Conservation (phyloP, 2,113 vertebrate genomes). For the Megaceryle maxima region DNA sequence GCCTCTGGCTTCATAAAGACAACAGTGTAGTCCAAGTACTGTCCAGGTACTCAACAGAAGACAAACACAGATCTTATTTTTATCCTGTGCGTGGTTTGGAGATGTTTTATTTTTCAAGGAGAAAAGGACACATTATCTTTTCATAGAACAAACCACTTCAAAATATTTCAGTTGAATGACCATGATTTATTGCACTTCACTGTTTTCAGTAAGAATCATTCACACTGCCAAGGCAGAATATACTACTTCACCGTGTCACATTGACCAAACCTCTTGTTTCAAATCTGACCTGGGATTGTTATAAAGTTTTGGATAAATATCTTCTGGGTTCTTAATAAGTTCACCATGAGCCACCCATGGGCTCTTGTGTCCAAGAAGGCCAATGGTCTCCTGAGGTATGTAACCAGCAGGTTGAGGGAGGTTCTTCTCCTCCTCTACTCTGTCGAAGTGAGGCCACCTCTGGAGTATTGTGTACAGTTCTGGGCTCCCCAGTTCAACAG, state of each 20-base stretch:
- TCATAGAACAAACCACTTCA: neutral
- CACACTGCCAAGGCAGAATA: neutral
- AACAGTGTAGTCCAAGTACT: accelerated
- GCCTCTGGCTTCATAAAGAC: neutral
- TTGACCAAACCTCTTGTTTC: neutral
- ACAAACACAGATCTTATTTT: neutral
- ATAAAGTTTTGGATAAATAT: neutral
- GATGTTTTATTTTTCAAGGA: neutral
- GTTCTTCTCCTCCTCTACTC: too few relatives aligned
- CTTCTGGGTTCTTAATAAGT: neutral
- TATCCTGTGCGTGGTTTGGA: neutral
- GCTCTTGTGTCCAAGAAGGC: too few relatives aligned
- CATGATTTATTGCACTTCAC: neutral
- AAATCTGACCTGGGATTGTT: neutral
- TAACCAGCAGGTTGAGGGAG: too few relatives aligned
- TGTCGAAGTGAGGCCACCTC: too few relatives aligned
- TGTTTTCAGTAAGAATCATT: neutral
- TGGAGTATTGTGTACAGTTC: too few relatives aligned
- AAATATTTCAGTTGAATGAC: neutral
- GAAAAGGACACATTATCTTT: neutral
- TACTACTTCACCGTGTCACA: neutral
- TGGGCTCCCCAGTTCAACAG: too few relatives aligned
- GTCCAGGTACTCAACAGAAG: neutral
- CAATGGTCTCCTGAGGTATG: too few relatives aligned
- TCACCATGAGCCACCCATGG: too few relatives aligned